Evolutionary conservation across 2,113 vertebrate species (phyloP).

Genomic region (Paracanthobrama guichenoti): DNA sequence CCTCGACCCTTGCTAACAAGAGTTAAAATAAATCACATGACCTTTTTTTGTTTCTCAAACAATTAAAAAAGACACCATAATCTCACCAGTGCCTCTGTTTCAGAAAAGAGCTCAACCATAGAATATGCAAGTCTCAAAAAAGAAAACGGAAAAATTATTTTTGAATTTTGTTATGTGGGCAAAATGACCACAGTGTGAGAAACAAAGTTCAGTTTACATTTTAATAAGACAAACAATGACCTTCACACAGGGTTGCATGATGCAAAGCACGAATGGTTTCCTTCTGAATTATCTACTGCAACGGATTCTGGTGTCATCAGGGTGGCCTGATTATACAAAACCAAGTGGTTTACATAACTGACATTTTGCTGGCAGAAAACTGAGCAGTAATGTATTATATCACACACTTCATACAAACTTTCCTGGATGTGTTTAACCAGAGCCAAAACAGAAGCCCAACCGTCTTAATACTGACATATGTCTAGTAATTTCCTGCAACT

Average conservation of each 20-base stretch:
- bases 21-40: too few species aligned
- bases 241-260: background rate
- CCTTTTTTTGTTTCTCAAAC: too few species aligned
- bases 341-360: background rate
- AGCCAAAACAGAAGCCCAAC: constrained; percentile 1
- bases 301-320: background rate
- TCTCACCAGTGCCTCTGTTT: background rate
- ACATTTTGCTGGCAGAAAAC: background rate
- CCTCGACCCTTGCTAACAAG: too few species aligned
- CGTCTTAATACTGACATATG: constrained; percentile 1
- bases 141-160: too few species aligned
- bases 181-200: too few species aligned
- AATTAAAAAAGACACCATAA: too few species aligned
- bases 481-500: too few species aligned
- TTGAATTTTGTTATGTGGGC: too few species aligned
- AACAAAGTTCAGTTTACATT: background rate
- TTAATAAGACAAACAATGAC: background rate
- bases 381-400: background rate
- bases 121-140: too few species aligned
- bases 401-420: background rate
- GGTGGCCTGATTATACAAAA: background rate
- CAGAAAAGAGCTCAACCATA: background rate
- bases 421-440: background rate
- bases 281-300: background rate
- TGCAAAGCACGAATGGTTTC: background rate